Conservation (phyloP, 2,113 vertebrate genomes). For the Epinephelus cyanopodus region DNA sequence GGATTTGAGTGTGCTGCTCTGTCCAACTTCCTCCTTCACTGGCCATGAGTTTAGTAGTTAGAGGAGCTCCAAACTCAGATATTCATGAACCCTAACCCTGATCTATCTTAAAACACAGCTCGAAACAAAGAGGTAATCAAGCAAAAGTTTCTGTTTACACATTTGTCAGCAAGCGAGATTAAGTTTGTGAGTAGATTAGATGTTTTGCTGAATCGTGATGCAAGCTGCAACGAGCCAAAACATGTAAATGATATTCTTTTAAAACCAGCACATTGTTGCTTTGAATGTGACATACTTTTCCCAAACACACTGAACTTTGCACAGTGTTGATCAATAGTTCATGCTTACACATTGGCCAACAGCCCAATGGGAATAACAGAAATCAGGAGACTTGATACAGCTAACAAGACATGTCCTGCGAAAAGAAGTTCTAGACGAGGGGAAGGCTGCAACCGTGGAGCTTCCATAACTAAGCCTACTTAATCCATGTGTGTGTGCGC, state of each 20-base stretch:
- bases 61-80: not conserved
- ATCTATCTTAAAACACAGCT: not conserved
- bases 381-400: constrained; percentile 20
- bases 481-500: constrained; percentile 61
- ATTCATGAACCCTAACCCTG: too few relatives aligned
- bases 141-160: not conserved
- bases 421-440: constrained; percentile 38
- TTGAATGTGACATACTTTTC: not conserved
- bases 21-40: not conserved
- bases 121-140: not conserved
- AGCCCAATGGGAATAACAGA: constrained; percentile 21
- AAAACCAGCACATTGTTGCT: not conserved
- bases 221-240: not conserved
- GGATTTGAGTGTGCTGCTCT: not conserved
- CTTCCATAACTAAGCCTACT: constrained; percentile 65
- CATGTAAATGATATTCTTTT: too few relatives aligned
- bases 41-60: not conserved
- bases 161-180: not conserved
- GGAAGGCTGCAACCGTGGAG: constrained; percentile 27
- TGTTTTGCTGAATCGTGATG: not conserved
- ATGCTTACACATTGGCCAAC: constrained; percentile 7
- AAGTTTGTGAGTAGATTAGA: not conserved
- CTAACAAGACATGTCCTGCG: constrained; percentile 37
- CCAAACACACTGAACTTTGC: constrained; percentile 19
- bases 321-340: constrained; percentile 25